Conservation (phyloP, 2,113 vertebrate species). For the Brachyhypopomus occidentalis region DNA sequence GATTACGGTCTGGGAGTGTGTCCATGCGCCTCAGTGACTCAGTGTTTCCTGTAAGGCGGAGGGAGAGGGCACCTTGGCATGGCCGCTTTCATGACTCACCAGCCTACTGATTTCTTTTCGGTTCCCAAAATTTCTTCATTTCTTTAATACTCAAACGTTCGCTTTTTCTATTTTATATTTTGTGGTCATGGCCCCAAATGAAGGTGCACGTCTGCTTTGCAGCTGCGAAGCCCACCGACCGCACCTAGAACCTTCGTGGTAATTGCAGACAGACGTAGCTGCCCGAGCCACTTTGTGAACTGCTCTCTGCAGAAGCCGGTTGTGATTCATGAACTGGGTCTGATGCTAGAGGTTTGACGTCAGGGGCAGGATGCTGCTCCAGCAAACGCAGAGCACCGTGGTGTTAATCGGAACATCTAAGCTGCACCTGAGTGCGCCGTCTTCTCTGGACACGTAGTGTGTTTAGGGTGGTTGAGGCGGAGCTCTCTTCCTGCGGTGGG, state of each 20-base stretch:
- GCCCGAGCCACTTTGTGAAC: background rate
- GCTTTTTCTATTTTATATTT: background rate
- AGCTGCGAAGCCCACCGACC: background rate
- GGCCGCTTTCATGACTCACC: constrained; percentile 44
- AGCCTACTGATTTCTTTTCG: constrained; percentile 10
- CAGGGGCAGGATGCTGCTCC: no score
- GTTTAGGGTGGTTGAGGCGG: background rate
- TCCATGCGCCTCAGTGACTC: constrained; percentile 64
- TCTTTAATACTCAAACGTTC: background rate
- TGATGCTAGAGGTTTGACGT: background rate
- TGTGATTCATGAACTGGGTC: background rate
- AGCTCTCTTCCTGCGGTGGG: background rate
- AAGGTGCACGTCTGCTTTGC: background rate
- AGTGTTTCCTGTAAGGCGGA: constrained; percentile 60
- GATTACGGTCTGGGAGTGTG: constrained; percentile 49
- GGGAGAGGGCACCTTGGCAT: constrained; percentile 45
- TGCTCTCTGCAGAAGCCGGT: background rate
- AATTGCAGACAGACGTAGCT: background rate
- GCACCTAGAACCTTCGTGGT: background rate
- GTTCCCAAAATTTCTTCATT: background rate
- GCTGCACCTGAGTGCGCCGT: background rate
- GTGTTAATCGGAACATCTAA: background rate
- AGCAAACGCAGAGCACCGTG: background rate
- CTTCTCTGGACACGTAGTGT: background rate
- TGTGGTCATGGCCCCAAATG: background rate